These are phyloP conservation scores for Anarhynchus alexandrinus DNA, from an alignment of 2,113 vertebrate species.

Conservation along the genomic window DNA sequence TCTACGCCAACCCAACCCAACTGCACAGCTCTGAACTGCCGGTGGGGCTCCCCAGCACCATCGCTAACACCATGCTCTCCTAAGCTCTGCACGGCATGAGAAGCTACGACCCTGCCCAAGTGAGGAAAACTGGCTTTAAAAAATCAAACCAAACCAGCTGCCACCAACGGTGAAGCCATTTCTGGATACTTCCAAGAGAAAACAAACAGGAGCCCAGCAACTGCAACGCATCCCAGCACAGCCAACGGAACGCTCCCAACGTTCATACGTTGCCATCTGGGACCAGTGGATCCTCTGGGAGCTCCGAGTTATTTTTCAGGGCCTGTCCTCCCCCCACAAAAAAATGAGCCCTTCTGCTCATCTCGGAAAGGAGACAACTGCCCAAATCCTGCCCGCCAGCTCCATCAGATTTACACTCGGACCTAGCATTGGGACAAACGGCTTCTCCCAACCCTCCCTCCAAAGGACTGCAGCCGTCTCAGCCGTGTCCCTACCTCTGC, in stretches of 20 bases:
- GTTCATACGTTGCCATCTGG: fast-evolving
- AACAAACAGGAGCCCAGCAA: neutral
- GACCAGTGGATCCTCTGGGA: neutral
- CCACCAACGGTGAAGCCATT: neutral
- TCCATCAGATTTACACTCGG: neutral
- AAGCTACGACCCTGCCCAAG: neutral
- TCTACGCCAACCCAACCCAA: neutral
- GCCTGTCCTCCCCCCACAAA: neutral
- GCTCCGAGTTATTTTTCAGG: neutral
- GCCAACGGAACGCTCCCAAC: fast-evolving
- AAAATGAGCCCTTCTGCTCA: neutral
- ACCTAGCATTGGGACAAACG: fast-evolving
- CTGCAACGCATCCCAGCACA: neutral
- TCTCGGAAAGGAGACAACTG: neutral
- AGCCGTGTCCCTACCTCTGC: neutral
- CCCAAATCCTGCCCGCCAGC: fast-evolving
- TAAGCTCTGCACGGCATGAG: fast-evolving
- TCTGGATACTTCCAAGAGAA: neutral
- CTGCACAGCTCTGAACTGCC: fast-evolving
- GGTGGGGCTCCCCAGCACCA: neutral
- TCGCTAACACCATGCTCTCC: neutral
- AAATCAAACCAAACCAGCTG: neutral
- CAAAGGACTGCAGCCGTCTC: neutral
- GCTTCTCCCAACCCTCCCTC: neutral
- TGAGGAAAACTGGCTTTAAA: neutral